Evolutionary conservation across 92 coral and sea anemone species (phyloP), one percentile per base, ranked within the genome.

Genomic region (Paragorgia papillata): DNA sequence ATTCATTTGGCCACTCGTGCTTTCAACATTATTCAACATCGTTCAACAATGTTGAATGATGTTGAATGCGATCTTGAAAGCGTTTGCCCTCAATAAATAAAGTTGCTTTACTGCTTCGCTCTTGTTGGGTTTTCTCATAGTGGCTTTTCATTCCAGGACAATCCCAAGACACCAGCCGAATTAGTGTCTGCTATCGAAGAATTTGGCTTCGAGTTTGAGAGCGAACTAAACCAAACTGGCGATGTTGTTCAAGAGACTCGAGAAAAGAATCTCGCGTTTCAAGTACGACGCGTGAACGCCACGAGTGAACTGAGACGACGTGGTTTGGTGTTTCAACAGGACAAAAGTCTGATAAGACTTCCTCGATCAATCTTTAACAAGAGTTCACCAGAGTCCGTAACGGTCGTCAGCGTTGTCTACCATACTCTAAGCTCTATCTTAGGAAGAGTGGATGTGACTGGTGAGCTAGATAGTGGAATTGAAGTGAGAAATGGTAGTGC

Each of bases 351-450:
- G 1, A 71, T 71, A 9, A 13, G 26, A 18, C 63, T 71, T 21
- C 78, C 78, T 53, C 44, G 10, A 43, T 28, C 64, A 8, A 37
- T 71, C 30, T 53, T 71, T 54, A 37, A 29, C 17, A 25, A 68
- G 59, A 57, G 29, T 60, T 41, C 73, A 31, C 39, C 82, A 19
- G 73, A 55, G 57, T 18, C 80, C 5, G 75, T 84, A 34, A 69
- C 84, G 13, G 62, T 78, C 13, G 87, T 83, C 18, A 83, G 66
- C 24, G 80, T 83, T 7, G 62, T 83, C 66, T 83, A 57, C 66
- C 58, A 74, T 12, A 83, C 83, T 8, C 87, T 83, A 18, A 60
- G 79, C 41, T 75, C 75, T 35, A 68, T 83, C 65, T 55, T 83
- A 50, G 51, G 48, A 0, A 41, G 37, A 29, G 34, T 71, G 15